Conservation (phyloP, 53 echinoderm and acorn worm species). For the Temnopleurus reevesii region DNA sequence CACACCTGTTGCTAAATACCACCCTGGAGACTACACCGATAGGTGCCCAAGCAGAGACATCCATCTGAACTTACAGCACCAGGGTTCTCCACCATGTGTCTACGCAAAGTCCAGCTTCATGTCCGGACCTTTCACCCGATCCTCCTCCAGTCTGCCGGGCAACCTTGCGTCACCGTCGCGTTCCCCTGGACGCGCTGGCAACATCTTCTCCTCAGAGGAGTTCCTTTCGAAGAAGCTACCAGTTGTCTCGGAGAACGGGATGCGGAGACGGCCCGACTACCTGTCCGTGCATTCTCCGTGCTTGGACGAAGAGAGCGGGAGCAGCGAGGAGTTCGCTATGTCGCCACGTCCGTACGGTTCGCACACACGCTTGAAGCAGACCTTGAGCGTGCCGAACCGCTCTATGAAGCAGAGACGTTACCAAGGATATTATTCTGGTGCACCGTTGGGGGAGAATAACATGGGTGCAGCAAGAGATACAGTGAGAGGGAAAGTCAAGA, state of each 20-base stretch:
- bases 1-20: neutral
- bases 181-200: neutral
- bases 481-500: neutral
- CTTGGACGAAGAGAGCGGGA: neutral
- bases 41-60: neutral
- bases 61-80: neutral
- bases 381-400: neutral
- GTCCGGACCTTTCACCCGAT: neutral
- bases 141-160: neutral
- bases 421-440: neutral
- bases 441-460: neutral
- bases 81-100: neutral
- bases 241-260: neutral
- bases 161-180: neutral
- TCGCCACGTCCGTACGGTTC: neutral
- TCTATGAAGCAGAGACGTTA: neutral
- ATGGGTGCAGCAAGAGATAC: neutral
- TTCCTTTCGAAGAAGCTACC: neutral
- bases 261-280: neutral
- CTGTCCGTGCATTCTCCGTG: neutral
- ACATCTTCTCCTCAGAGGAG: neutral
- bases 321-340: neutral
- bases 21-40: neutral
- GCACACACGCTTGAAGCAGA: neutral
- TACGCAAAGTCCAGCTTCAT: neutral